Percentiles rank a stretch among this genome's conserved stretches.
Conservation (phyloP, 2,888 invertebrate genomes). For the Cenopis cana region DNA sequence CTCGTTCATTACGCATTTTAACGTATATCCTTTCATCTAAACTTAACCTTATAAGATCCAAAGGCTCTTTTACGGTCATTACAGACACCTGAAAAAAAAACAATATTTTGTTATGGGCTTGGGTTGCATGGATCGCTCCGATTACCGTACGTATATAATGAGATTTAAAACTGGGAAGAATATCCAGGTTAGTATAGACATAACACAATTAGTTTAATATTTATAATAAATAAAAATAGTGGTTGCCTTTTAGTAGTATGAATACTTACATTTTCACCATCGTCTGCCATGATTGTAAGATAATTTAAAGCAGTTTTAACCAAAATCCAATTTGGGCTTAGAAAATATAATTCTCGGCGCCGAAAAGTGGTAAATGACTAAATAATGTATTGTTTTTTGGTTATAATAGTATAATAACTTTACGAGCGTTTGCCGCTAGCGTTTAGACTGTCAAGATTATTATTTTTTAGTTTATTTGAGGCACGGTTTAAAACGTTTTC, state of each 20-base stretch:
- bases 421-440: constrained; percentile 7
- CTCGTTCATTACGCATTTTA: constrained; percentile 99
- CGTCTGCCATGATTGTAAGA: constrained; percentile 68
- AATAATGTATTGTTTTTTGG: constrained; percentile 5
- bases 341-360: background rate
- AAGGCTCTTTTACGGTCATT: constrained; percentile 98
- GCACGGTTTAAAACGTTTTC: background rate
- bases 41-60: constrained; percentile 98
- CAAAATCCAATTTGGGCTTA: background rate
- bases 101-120: background rate
- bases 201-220: background rate
- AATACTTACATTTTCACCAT: constrained; percentile 75
- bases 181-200: background rate
- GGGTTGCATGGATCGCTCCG: too few relatives aligned
- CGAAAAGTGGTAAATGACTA: constrained; percentile 2
- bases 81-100: constrained; percentile 89
- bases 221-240: constrained; percentile 4
- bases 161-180: background rate
- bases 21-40: constrained; percentile 99
- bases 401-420: constrained; percentile 14
- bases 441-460: background rate
- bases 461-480: background rate
- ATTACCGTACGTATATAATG: background rate
- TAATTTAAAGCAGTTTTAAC: background rate
- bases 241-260: background rate